These are phyloP conservation scores for Dicaeum eximium DNA, from an alignment of 2,113 vertebrate genomes.

Conservation along the genomic window DNA sequence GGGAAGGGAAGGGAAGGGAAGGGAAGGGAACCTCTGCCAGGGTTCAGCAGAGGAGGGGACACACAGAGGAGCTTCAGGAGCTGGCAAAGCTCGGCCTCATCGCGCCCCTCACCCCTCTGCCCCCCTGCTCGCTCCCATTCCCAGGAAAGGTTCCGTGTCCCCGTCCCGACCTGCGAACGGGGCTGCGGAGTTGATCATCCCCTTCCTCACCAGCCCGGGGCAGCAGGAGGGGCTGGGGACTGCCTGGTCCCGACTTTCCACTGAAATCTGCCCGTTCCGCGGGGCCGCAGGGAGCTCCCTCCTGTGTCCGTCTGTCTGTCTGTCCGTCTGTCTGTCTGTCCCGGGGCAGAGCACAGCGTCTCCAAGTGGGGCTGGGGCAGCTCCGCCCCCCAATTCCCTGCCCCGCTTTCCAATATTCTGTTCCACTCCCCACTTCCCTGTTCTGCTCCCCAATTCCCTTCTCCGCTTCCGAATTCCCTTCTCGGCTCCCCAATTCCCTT, in stretches of 20 bases:
- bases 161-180: background rate
- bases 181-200: accelerated
- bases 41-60: accelerated
- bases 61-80: accelerated
- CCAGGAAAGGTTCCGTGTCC: background rate
- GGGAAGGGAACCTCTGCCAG: too few relatives aligned
- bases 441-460: accelerated
- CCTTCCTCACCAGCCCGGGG: accelerated
- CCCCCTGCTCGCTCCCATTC: background rate
- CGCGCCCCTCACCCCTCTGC: accelerated
- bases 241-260: accelerated
- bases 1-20: too few relatives aligned
- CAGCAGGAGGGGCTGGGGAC: background rate
- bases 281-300: background rate
- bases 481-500: too few relatives aligned
- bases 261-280: accelerated
- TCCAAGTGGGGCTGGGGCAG: background rate
- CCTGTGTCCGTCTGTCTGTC: background rate
- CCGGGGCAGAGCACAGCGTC: background rate
- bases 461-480: too few relatives aligned
- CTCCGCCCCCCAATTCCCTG: accelerated
- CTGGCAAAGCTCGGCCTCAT: background rate
- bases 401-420: background rate
- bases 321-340: background rate
- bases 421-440: accelerated